These are phyloP conservation scores for Drosophila sp. DNA, from an alignment of 1,140 invertebrate species.

Conservation along the genomic window DNA sequence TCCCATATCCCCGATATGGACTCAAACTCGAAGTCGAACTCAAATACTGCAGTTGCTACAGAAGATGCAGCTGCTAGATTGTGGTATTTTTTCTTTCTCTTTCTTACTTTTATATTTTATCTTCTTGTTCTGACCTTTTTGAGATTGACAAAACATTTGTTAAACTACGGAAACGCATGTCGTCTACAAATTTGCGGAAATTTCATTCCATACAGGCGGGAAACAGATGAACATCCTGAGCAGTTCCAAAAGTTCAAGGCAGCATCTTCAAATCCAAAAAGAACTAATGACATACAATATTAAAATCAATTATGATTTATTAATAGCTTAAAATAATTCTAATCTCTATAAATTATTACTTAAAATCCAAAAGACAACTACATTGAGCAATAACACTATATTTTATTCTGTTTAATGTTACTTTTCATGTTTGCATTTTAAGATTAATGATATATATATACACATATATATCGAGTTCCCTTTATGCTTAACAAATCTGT, in stretches of 20 bases:
- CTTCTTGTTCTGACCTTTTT: conserved; percentile 65
- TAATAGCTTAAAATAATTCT: not conserved
- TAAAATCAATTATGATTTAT: not conserved
- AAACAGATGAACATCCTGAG: conserved; percentile 14
- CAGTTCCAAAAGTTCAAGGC: not conserved
- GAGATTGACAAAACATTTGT: conserved; percentile 79
- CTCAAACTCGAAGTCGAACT: conserved; percentile 25
- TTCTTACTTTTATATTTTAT: conserved; percentile 14
- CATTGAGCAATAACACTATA: too few species aligned
- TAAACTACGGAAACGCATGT: conserved; percentile 77
- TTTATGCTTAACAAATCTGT: too few species aligned
- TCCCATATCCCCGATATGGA: conserved; percentile 55
- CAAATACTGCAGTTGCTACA: conserved; percentile 16
- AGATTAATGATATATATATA: too few species aligned
- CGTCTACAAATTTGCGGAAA: conserved; percentile 66
- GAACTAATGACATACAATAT: not conserved
- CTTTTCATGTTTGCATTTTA: too few species aligned
- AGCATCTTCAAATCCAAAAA: not conserved
- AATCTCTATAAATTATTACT: not conserved
- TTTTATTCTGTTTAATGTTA: too few species aligned
- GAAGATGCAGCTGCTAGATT: conserved; percentile 69
- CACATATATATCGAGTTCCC: too few species aligned
- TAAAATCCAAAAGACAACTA: too few species aligned
- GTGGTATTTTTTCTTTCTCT: conserved; percentile 18
- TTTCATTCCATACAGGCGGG: conserved; percentile 23